Conservation (phyloP, 2,888 invertebrate genomes). For the Muschampia plurimacula region DNA sequence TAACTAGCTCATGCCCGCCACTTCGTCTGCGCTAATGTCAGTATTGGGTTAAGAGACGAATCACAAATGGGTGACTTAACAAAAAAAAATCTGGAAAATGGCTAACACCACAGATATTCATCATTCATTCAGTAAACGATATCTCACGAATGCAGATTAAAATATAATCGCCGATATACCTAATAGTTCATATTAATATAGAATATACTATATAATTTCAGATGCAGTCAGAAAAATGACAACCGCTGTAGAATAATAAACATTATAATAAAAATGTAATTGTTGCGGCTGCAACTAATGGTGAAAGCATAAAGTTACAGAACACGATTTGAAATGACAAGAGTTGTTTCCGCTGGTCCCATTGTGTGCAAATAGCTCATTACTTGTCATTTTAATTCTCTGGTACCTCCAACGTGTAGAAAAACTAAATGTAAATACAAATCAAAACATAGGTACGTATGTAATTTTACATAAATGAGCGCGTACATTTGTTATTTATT, state of each 20-base stretch:
- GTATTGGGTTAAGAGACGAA: no score
- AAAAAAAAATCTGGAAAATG: no score
- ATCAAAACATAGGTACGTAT: constrained; percentile 11
- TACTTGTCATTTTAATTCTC: constrained; percentile 40
- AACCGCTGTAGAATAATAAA: constrained; percentile 16
- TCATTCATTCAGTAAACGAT: no score
- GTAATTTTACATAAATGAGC: constrained; percentile 5
- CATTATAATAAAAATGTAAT: constrained; percentile 22
- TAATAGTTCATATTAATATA: no score
- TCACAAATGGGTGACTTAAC: no score
- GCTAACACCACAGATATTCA: no score
- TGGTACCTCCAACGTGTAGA: constrained; percentile 13
- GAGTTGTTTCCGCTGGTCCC: constrained; percentile 65
- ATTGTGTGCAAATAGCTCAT: constrained; percentile 76
- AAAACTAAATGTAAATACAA: constrained; percentile 31
- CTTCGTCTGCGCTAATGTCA: no score
- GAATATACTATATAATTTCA: not conserved
- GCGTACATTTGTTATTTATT: not conserved
- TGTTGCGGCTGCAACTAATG: constrained; percentile 37
- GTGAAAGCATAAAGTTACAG: constrained; percentile 60
- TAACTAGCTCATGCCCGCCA: no score
- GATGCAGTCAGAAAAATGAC: constrained; percentile 4
- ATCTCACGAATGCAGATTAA: no score
- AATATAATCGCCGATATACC: no score
- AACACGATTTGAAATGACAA: constrained; percentile 61